Percentiles rank a stretch among this genome's conserved stretches.
Conservation (phyloP, 2,113 vertebrate genomes). For the Micronycteris hirsuta region DNA sequence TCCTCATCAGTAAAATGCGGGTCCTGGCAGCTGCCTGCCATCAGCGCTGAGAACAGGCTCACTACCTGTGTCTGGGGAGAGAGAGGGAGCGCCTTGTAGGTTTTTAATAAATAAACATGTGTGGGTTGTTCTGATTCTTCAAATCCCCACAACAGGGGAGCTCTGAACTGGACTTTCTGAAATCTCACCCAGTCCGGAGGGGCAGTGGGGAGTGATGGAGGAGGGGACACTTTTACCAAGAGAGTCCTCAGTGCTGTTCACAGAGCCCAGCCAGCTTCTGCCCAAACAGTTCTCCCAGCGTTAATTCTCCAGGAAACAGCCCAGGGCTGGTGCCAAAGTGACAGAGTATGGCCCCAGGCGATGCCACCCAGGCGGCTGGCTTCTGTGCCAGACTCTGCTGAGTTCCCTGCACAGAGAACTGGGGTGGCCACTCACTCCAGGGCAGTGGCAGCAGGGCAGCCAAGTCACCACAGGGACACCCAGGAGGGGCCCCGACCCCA, state of each 20-base stretch:
- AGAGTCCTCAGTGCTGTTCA: background rate
- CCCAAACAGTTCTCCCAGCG: background rate
- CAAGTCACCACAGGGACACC: background rate
- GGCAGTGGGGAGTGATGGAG: background rate
- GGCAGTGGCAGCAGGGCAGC: no score
- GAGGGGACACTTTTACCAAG: background rate
- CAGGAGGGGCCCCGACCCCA: background rate
- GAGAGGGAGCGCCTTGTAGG: background rate
- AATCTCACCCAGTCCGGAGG: background rate
- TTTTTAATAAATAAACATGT: background rate
- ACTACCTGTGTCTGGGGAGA: accelerated
- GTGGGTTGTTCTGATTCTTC: background rate
- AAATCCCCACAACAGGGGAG: background rate
- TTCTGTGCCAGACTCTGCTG: background rate
- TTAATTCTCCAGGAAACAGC: background rate
- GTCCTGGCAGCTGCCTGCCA: background rate
- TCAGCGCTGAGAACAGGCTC: background rate
- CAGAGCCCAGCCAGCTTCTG: background rate
- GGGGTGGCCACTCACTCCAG: background rate
- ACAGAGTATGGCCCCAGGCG: background rate
- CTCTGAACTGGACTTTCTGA: background rate
- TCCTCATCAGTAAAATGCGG: background rate
- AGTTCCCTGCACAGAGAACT: accelerated
- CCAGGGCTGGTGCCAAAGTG: background rate
- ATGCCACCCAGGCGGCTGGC: background rate